Evolutionary conservation across 1,140 invertebrate genomes (phyloP).

Genomic region (Eubasilissa regina): DNA sequence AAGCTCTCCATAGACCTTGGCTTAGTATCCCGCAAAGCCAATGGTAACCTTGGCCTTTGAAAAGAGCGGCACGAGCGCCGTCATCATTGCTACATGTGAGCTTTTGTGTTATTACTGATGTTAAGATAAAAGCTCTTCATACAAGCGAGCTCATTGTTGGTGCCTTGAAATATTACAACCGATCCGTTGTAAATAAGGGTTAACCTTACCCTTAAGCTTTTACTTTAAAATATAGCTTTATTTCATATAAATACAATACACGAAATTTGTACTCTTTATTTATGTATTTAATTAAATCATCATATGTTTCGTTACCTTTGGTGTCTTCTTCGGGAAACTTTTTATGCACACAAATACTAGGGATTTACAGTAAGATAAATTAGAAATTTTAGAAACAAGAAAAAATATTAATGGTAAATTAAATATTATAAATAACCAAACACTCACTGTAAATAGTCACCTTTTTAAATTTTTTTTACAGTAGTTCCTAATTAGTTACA

Average conservation of each 20-base stretch:
- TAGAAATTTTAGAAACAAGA: no score
- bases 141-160: conserved; percentile 22
- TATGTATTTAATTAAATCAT: no score
- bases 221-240: background rate
- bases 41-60: conserved; percentile 36
- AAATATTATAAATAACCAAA: no score
- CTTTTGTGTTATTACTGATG: conserved; percentile 39
- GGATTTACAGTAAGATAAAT: no score
- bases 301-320: no score
- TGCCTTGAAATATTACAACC: conserved; percentile 21
- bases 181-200: background rate
- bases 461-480: no score
- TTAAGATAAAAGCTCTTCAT: conserved; percentile 43
- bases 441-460: no score
- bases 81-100: conserved; percentile 23
- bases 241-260: background rate
- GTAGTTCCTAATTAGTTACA: no score
- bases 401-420: no score
- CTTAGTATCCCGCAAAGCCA: conserved; percentile 32
- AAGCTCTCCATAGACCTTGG: conserved; percentile 39
- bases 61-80: background rate
- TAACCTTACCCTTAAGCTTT: background rate
- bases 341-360: no score
- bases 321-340: no score
- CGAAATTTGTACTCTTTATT: background rate